Evolutionary conservation across 1,140 invertebrate species (phyloP), one percentile per base, ranked within the genome.

Genomic region (Ylistrum balloti): DNA sequence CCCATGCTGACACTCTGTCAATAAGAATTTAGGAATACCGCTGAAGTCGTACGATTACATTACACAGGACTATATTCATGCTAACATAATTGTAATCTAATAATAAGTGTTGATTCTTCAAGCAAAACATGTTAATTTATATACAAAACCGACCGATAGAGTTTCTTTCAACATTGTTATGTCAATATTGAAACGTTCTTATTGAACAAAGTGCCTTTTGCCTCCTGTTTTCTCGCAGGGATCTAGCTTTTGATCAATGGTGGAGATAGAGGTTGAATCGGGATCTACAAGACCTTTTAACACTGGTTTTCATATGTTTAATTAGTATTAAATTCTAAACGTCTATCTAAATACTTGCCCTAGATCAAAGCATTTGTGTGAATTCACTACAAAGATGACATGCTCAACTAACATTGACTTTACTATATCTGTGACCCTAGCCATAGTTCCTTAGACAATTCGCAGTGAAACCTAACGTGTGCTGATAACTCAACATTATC

Each of bases 371-470:
- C 56, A n/a, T 28, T 74, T n/a, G n/a, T 28, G 22, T 74, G 28
- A 74, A 74, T 74, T 74, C 56, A 22, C 56, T 74, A 74, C 56
- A 74, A 28, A 28, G 22, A 74, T n/a, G n/a, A 74, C 56, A 74
- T 74, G 56, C 56, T 74, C 56, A 74, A 28, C 56, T 74, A 74
- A 74, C 56, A 74, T 74, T 74, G 56, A 74, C 56, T 74, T 74
- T 28, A 28, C 22, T 74, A n/a, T 0, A 74, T 0, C 22, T 28
- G 56, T n/a, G 13, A 74, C 3, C 17, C 56, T n/a, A 7, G 17
- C 5, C 17, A 5, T 28, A 74, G 28, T 11, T n/a, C 17, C n/a
- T 28, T 2, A n/a, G 9, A 28, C n/a, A 28, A 28, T 74, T 5
- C 56, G 11, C 56, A 17, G 56, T 74, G 20, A 28, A 5, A 28